A percentile compares a stretch with the other conserved stretches of the same genome.
Conservation (phyloP, 2,888 invertebrate genomes). For the Agrenia bidenticulata region DNA sequence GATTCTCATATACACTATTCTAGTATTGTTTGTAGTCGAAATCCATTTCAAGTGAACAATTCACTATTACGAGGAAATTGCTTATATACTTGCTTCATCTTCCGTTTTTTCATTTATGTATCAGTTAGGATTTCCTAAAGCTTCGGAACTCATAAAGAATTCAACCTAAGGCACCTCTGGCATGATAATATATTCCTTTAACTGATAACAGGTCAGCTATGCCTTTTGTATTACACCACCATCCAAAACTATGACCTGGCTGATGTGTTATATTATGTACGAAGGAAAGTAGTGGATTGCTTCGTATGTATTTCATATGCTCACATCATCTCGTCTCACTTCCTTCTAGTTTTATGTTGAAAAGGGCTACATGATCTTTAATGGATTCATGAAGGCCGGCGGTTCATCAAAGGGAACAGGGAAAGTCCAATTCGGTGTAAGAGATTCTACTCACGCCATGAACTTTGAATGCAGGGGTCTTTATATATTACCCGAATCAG, state of each 20-base stretch:
- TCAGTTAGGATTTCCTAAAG: too few relatives aligned
- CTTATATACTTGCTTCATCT: slow-evolving; percentile 10
- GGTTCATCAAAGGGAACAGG: slow-evolving; percentile 36
- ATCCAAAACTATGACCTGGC: too few relatives aligned
- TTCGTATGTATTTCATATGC: neutral
- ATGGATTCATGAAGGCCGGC: slow-evolving; percentile 42
- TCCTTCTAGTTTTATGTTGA: neutral
- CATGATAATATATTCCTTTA: too few relatives aligned
- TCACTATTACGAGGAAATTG: slow-evolving; percentile 18
- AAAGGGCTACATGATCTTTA: slow-evolving; percentile 22
- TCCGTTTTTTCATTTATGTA: slow-evolving; percentile 22
- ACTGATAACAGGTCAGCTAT: too few relatives aligned
- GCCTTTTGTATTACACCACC: too few relatives aligned
- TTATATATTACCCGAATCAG: slow-evolving; percentile 31
- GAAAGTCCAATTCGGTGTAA: slow-evolving; percentile 22
- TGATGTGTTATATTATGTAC: too few relatives aligned
- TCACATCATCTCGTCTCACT: slow-evolving; percentile 20
- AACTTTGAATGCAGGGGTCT: slow-evolving; percentile 52
- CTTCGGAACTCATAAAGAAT: too few relatives aligned
- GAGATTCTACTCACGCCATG: slow-evolving; percentile 47
- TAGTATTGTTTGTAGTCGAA: slow-evolving; percentile 1
- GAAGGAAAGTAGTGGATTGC: too few relatives aligned
- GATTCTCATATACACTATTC: neutral
- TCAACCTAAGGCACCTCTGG: too few relatives aligned
- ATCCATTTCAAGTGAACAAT: slow-evolving; percentile 16